Evolutionary conservation across 2,113 vertebrate genomes (phyloP), one percentile per base, ranked within the genome.

Genomic region (Lagopus leucura): DNA sequence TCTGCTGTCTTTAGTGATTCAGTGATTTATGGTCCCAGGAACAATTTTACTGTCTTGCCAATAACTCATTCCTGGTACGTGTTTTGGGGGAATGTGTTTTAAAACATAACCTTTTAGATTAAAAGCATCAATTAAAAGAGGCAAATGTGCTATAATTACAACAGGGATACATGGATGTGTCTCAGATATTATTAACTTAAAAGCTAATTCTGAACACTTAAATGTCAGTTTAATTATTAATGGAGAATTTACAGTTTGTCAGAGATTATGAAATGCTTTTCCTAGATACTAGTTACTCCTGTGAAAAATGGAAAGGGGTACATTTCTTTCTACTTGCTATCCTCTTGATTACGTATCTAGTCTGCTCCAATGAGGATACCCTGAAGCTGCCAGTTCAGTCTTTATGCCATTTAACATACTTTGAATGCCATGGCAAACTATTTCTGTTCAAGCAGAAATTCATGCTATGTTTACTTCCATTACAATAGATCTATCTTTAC

Each of bases 191-290:
- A 95, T 79, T 91, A 94, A 85, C 58, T 85, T 91, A 91, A 91
- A 91, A 82, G 63, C 89, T 89, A 94, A 82, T 76, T 80, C 36
- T 88, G 85, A 82, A 88, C 27, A 73, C 22, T 86, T 85, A 85
- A 92, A 96, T 96, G 92, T 88, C 93, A 95, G 40, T 76, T 82
- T 77, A 82, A 86, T 94, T 94, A 94, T 88, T 95, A 92, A 91
- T 88, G 30, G 36, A 66, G 94, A 94, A 89, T 60, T 20, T 92
- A 54, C n/a, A 82, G 58, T 86, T 96, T 88, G 79, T 63, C 64
- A 70, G n/a, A 82, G 58, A 85, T 71, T 30, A 95, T 85, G 64
- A 92, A 93, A 91, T 91, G 64, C 21, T 73, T 32, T 30, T 89
- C 45, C 75, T 48, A 58, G 63, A 54, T 1, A n/a, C 28, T 28